phyloP scores from a whole-genome alignment of 1,140 invertebrate species.

The Papilio polyxenes region DNA sequence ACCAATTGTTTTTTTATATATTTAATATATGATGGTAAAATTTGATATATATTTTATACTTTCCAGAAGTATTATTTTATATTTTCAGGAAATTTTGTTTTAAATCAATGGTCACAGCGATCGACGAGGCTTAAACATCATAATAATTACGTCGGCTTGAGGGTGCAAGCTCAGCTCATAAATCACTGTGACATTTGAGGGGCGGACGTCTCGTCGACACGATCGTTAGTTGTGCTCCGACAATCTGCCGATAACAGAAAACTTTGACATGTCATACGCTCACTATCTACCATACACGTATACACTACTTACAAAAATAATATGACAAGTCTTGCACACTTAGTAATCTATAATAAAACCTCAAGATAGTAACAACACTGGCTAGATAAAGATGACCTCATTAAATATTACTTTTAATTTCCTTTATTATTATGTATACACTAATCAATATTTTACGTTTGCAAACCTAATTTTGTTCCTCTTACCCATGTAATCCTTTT shows the following conservation, averaged over 20 bases:
- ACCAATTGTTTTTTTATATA: no score
- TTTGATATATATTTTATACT: no score
- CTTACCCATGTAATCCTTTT: not conserved
- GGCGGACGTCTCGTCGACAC: constrained; percentile 37
- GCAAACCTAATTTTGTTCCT: not conserved
- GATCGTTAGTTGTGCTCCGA: constrained; percentile 34
- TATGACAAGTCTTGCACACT: not conserved
- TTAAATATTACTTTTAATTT: not conserved
- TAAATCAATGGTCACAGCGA: not conserved
- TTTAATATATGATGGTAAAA: no score
- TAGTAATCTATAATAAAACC: not conserved
- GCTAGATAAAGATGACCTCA: not conserved
- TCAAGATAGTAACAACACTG: not conserved
- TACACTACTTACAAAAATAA: not conserved
- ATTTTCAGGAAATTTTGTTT: not conserved
- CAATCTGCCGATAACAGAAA: constrained; percentile 38
- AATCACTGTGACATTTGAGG: constrained; percentile 36
- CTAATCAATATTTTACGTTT: not conserved
- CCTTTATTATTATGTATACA: no score
- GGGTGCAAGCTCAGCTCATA: constrained; percentile 27
- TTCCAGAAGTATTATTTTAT: no score
- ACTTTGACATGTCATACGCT: constrained; percentile 12
- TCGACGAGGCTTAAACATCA: not conserved
- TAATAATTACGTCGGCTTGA: constrained; percentile 11
- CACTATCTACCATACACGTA: not conserved